A percentile compares a stretch with the other conserved stretches of the same genome.
Evolutionary conservation across 1,140 invertebrate species (phyloP).

Genomic region (Hyphantria cunea): DNA sequence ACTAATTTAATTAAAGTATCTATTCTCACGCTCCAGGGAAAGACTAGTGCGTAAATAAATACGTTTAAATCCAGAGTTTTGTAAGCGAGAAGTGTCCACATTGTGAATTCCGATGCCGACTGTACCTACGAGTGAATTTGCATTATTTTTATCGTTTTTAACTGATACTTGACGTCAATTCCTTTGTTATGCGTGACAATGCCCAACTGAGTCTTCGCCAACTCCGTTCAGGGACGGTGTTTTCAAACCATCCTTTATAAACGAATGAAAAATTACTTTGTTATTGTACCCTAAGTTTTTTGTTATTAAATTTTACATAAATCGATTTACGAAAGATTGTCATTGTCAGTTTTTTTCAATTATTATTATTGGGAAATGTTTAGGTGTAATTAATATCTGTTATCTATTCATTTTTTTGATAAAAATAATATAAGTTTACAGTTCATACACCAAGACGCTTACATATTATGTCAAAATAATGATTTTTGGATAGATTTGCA

Average conservation of each 20-base stretch:
- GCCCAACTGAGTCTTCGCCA: conserved; percentile 29
- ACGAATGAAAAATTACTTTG: conserved; percentile 49
- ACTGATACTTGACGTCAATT: conserved; percentile 38
- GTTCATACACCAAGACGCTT: too few species aligned
- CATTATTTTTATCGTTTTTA: conserved; percentile 73
- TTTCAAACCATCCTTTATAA: conserved; percentile 31
- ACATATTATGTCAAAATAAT: too few species aligned
- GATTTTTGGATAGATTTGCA: too few species aligned
- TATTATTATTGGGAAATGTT: not conserved
- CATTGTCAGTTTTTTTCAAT: not conserved
- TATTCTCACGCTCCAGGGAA: too few species aligned
- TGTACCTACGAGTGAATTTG: conserved; percentile 65
- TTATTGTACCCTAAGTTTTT: conserved; percentile 34
- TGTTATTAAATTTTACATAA: conserved; percentile 32
- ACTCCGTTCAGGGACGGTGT: conserved; percentile 39
- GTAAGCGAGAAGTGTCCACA: too few species aligned
- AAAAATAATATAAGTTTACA: too few species aligned
- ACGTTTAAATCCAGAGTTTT: too few species aligned
- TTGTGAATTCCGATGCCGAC: too few species aligned
- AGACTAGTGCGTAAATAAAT: too few species aligned
- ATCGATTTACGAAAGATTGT: conserved; percentile 17
- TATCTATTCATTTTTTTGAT: too few species aligned
- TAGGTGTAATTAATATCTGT: too few species aligned
- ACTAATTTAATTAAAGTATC: too few species aligned
- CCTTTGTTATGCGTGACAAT: conserved; percentile 43